A percentile compares a stretch with the other conserved stretches of the same genome.
phyloP scores from a whole-genome alignment of 2,113 vertebrate species.

The Leucopsar rothschildi region DNA sequence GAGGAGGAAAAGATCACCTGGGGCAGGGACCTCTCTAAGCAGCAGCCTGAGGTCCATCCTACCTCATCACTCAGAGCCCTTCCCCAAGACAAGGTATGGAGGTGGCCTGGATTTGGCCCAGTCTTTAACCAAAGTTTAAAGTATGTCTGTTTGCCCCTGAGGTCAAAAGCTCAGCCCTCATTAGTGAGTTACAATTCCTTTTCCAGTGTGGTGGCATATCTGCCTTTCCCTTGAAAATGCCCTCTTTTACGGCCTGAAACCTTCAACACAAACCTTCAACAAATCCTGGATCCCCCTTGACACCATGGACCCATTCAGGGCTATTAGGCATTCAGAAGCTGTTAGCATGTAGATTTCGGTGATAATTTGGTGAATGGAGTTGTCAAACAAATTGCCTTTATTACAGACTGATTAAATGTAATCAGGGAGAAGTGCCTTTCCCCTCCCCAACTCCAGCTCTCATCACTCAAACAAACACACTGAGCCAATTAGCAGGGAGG shows the following conservation, averaged over 20 bases:
- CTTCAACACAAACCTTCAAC: background rate
- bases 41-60: background rate
- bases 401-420: conserved; percentile 54
- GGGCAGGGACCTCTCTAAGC: background rate
- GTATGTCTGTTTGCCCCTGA: background rate
- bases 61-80: background rate
- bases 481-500: conserved; percentile 60
- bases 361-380: conserved; percentile 61
- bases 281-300: background rate
- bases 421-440: conserved; percentile 30
- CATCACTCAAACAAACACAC: conserved; percentile 60
- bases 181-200: background rate
- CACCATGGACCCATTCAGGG: background rate
- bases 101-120: background rate
- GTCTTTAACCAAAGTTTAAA: background rate
- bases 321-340: conserved; percentile 40
- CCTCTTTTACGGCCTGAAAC: background rate
- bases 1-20: background rate
- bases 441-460: background rate
- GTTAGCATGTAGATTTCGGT: conserved; percentile 49
- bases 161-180: background rate
- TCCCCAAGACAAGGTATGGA: background rate
- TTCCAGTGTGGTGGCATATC: background rate
- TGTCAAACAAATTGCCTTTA: conserved; percentile 70
- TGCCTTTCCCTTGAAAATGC: background rate